Conservation (phyloP, 1,140 invertebrate species). For the Belonocnema kinseyi region DNA sequence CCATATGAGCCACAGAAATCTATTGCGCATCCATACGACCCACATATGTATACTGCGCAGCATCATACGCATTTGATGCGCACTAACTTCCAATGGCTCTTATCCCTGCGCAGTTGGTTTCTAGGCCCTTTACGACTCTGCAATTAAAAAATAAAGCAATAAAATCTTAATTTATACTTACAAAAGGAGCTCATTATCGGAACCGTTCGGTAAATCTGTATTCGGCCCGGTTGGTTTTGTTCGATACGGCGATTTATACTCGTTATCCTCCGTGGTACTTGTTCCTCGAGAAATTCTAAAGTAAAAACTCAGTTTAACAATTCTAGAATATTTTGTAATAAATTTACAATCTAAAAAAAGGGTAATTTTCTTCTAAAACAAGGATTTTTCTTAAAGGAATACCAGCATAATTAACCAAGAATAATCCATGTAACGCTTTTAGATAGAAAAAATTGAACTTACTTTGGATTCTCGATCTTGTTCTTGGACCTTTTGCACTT, state of each 20-base stretch:
- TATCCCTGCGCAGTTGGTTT: no score
- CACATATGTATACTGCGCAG: no score
- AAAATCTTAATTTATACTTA: constrained; percentile 72
- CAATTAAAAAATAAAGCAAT: not conserved
- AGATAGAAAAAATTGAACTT: constrained; percentile 55
- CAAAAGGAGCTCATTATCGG: constrained; percentile 82
- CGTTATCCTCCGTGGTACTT: constrained; percentile 71
- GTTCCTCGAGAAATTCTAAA: constrained; percentile 73
- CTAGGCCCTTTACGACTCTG: not conserved
- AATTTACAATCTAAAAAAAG: not conserved
- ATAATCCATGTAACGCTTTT: no score
- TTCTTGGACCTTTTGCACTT: constrained; percentile 73
- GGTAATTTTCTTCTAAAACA: no score
- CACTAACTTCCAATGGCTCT: no score
- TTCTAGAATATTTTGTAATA: not conserved
- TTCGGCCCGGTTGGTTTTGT: constrained; percentile 79
- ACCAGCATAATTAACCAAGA: no score
- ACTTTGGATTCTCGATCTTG: constrained; percentile 77
- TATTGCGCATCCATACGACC: no score
- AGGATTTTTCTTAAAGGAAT: no score
- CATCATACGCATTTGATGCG: no score
- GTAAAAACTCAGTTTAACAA: constrained; percentile 33
- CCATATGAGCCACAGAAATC: no score
- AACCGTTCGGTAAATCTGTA: constrained; percentile 78
- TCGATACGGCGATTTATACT: constrained; percentile 76